These are phyloP conservation scores for Nebria ingens DNA, from an alignment of 1,140 invertebrate species.

Conservation along the genomic window DNA sequence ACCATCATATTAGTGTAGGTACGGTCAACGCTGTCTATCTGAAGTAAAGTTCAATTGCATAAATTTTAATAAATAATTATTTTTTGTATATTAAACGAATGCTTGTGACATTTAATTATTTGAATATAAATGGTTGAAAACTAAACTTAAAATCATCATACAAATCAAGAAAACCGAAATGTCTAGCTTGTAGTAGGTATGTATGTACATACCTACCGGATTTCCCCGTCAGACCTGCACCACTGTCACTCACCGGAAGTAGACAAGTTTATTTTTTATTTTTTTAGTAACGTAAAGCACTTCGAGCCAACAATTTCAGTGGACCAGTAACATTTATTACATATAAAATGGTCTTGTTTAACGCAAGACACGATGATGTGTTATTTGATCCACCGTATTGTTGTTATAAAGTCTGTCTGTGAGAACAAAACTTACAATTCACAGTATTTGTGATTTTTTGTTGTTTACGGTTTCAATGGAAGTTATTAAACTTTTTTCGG, in stretches of 20 bases:
- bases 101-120: too few relatives aligned
- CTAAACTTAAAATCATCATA: too few relatives aligned
- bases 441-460: not conserved
- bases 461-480: not conserved
- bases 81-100: too few relatives aligned
- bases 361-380: not conserved
- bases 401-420: not conserved
- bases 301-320: not conserved
- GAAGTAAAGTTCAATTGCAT: too few relatives aligned
- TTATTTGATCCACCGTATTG: not conserved
- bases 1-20: too few relatives aligned
- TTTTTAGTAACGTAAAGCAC: too few relatives aligned
- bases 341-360: not conserved
- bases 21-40: too few relatives aligned
- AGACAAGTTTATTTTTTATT: not conserved
- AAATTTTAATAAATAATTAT: too few relatives aligned
- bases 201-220: too few relatives aligned
- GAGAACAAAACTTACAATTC: not conserved
- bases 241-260: not conserved
- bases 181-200: too few relatives aligned
- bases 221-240: not conserved
- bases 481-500: not conserved
- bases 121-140: too few relatives aligned
- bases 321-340: not conserved
- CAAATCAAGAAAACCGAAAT: too few relatives aligned